These are phyloP conservation scores for Scaptomyza montana DNA, from an alignment of 1,140 invertebrate species.

Conservation along the genomic window DNA sequence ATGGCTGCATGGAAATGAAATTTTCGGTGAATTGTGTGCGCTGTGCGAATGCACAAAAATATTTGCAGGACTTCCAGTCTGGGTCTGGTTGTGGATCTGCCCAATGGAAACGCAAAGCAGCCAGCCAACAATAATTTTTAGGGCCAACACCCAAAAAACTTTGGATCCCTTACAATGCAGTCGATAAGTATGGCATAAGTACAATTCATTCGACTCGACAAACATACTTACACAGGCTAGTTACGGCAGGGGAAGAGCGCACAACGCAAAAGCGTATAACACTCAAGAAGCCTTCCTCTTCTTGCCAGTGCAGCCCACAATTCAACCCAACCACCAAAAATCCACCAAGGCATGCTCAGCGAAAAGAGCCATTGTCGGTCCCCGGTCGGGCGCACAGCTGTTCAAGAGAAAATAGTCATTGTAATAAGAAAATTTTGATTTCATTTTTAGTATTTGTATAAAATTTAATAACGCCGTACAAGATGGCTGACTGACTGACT, in stretches of 20 bases:
- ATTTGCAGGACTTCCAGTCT: slow-evolving; percentile 57
- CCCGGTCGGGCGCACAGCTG: slow-evolving; percentile 44
- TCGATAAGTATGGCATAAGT: slow-evolving; percentile 81
- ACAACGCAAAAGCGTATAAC: slow-evolving; percentile 7
- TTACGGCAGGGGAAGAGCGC: background rate
- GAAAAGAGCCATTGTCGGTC: slow-evolving; percentile 30
- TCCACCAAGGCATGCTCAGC: slow-evolving; percentile 23
- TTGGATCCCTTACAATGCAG: slow-evolving; percentile 73
- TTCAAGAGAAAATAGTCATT: slow-evolving; percentile 74
- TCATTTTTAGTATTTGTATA: slow-evolving; percentile 82
- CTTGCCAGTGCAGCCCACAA: background rate
- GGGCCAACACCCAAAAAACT: slow-evolving; percentile 75
- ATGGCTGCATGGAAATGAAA: slow-evolving; percentile 44
- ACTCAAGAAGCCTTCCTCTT: slow-evolving; percentile 11
- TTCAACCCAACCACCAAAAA: background rate
- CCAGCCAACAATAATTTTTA: slow-evolving; percentile 28
- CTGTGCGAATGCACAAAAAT: slow-evolving; percentile 30
- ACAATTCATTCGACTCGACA: slow-evolving; percentile 61
- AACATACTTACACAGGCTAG: slow-evolving; percentile 53
- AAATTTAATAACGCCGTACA: slow-evolving; percentile 81
- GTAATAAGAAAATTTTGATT: slow-evolving; percentile 82
- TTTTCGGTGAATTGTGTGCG: slow-evolving; percentile 15
- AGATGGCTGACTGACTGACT: slow-evolving; percentile 71
- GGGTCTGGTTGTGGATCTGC: background rate
- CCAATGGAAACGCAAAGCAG: slow-evolving; percentile 21